Percentiles rank a stretch among this genome's conserved stretches.
phyloP scores from a whole-genome alignment of 2,888 invertebrate genomes.

The Melieria omissa region DNA sequence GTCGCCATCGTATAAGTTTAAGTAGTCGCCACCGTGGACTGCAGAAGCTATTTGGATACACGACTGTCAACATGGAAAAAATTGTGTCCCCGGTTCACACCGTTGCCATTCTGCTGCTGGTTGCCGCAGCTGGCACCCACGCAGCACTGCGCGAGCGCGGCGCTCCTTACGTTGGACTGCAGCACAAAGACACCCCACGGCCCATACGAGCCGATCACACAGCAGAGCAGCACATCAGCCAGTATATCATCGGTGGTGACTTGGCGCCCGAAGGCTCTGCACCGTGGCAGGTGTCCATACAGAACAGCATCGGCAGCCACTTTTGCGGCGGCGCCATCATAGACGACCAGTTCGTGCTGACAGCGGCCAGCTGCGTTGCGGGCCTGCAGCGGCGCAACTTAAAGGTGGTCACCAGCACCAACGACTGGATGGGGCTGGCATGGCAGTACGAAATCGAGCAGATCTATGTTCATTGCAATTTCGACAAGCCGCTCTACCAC shows the following conservation, averaged over 20 bases:
- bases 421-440: constrained; percentile 54
- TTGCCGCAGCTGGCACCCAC: background rate
- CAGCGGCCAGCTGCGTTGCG: constrained; percentile 62
- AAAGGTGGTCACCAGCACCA: constrained; percentile 59
- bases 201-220: no score
- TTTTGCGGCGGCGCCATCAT: constrained; percentile 63
- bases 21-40: background rate
- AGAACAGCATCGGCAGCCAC: constrained; percentile 58
- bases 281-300: constrained; percentile 63
- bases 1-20: background rate
- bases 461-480: constrained; percentile 56
- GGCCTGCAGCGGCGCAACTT: constrained; percentile 54
- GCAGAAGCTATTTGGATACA: constrained; percentile 12
- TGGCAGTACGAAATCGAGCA: constrained; percentile 54
- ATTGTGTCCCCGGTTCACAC: background rate
- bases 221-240: constrained; percentile 1
- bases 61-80: constrained; percentile 8
- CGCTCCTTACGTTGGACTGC: constrained; percentile 12
- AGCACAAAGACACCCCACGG: constrained; percentile 6
- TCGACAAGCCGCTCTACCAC: constrained; percentile 61
- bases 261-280: constrained; percentile 49
- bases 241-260: constrained; percentile 56
- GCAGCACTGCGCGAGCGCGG: background rate
- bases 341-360: constrained; percentile 56
- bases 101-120: background rate